Conservation (phyloP, 2,797 vertebrate genomes). For the Parauchenoglanis ngamensis region DNA sequence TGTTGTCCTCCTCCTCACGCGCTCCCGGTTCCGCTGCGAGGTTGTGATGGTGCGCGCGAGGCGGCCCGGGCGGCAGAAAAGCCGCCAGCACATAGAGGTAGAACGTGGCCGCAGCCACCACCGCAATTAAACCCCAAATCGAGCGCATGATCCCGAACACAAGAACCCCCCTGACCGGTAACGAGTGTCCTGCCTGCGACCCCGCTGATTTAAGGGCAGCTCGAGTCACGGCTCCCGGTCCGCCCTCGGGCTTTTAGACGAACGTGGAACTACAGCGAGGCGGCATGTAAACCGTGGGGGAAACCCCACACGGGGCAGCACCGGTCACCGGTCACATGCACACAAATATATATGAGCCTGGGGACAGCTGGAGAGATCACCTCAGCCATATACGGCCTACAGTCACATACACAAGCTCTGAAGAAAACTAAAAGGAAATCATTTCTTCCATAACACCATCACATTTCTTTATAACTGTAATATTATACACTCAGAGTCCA, state of each 20-base stretch:
- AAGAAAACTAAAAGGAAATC: background rate
- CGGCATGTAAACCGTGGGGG: slow-evolving; percentile 27
- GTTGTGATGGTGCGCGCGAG: slow-evolving; percentile 14
- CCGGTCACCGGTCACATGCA: slow-evolving; percentile 53
- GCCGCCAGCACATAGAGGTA: slow-evolving; percentile 85
- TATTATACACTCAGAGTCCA: too few species aligned
- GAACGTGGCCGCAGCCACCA: slow-evolving; percentile 77
- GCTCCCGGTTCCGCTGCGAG: background rate
- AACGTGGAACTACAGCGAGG: slow-evolving; percentile 45
- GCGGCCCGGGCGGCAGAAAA: slow-evolving; percentile 73
- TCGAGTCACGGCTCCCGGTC: slow-evolving; percentile 28
- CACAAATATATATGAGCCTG: slow-evolving; percentile 17
- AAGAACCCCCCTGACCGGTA: slow-evolving; percentile 1
- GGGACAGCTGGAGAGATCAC: slow-evolving; percentile 27
- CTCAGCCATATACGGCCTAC: background rate
- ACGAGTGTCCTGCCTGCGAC: background rate
- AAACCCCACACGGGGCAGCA: slow-evolving; percentile 43
- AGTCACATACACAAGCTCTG: background rate
- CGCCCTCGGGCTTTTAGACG: slow-evolving; percentile 31
- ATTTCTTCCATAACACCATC: background rate
- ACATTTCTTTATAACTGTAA: background rate
- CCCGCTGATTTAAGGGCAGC: slow-evolving; percentile 38
- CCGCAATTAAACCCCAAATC: slow-evolving; percentile 70
- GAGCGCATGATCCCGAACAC: slow-evolving; percentile 68
- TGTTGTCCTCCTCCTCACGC: slow-evolving; percentile 19